Evolutionary conservation across 2,113 vertebrate genomes (phyloP).

Genomic region (Nicator chloris): DNA sequence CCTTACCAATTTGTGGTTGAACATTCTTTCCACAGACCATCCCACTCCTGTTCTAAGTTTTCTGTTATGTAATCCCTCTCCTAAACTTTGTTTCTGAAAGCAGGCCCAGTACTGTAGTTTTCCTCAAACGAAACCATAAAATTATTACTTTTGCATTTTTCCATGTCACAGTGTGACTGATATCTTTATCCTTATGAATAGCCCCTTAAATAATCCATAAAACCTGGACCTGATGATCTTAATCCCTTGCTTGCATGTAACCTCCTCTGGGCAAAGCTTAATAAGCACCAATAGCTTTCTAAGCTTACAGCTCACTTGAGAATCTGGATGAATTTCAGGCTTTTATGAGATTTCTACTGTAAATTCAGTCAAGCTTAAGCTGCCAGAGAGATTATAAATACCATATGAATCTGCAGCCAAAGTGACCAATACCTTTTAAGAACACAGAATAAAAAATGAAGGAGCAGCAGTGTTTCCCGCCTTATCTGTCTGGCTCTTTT

Average conservation of each 20-base stretch:
- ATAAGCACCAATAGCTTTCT: slow-evolving; percentile 1
- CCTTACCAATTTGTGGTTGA: neutral
- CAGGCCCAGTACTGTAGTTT: neutral
- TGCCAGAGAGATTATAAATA: neutral
- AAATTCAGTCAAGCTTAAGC: slow-evolving; percentile 1
- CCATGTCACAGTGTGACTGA: neutral
- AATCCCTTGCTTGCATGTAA: neutral
- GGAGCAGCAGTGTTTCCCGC: neutral
- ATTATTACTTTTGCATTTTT: slow-evolving; percentile 8
- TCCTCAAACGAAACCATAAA: neutral
- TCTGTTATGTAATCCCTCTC: neutral
- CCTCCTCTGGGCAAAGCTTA: slow-evolving; percentile 1
- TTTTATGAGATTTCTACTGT: slow-evolving; percentile 15
- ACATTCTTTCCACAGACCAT: neutral
- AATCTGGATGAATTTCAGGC: neutral
- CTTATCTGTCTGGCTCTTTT: neutral
- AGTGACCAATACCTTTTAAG: neutral
- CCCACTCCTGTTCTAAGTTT: neutral
- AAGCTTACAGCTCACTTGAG: neutral
- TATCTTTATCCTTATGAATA: neutral
- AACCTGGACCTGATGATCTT: neutral
- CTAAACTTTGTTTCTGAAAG: neutral
- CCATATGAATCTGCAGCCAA: neutral
- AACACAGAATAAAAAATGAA: neutral
- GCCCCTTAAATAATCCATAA: neutral